Conservation (phyloP, 1,140 invertebrate genomes). For the Drosophila obscura region DNA sequence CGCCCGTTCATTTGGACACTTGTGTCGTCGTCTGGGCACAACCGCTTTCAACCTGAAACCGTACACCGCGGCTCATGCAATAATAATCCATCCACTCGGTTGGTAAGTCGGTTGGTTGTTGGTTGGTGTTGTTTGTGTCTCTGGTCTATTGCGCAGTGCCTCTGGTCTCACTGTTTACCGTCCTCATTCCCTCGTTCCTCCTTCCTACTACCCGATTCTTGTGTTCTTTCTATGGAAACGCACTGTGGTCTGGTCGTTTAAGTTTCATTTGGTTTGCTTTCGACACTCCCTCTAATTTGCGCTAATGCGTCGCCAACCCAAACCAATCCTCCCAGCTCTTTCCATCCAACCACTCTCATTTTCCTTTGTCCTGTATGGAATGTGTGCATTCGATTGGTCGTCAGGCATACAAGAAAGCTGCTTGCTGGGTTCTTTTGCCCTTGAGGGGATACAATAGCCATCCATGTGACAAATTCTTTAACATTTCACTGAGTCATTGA, state of each 20-base stretch:
- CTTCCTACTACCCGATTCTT: not conserved
- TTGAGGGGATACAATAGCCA: too few relatives aligned
- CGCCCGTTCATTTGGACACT: conserved; percentile 14
- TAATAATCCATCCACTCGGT: conserved; percentile 10
- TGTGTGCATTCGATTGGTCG: conserved; percentile 6
- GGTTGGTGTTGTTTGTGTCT: conserved; percentile 16
- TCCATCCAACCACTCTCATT: not conserved
- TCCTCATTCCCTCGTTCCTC: conserved; percentile 20
- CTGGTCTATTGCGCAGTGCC: conserved; percentile 47
- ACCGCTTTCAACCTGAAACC: conserved; percentile 48
- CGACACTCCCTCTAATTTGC: conserved; percentile 63
- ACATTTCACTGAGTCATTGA: too few relatives aligned
- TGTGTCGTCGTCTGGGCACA: conserved; percentile 33
- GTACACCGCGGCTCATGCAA: conserved; percentile 25
- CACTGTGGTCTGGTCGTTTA: conserved; percentile 28
- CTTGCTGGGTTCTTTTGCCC: too few relatives aligned
- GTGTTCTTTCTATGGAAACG: conserved; percentile 19
- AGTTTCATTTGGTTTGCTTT: conserved; percentile 33
- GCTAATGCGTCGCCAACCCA: conserved; percentile 38
- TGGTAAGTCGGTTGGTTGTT: too few relatives aligned
- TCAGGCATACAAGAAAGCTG: too few relatives aligned
- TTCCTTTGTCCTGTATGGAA: conserved; percentile 4
- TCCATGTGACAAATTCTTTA: too few relatives aligned
- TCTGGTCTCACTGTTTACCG: conserved; percentile 24
- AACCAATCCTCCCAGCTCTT: not conserved